Base-by-base conservation (phyloP, 1,140 invertebrate species). In the Hirudo medicinalis region DNA sequence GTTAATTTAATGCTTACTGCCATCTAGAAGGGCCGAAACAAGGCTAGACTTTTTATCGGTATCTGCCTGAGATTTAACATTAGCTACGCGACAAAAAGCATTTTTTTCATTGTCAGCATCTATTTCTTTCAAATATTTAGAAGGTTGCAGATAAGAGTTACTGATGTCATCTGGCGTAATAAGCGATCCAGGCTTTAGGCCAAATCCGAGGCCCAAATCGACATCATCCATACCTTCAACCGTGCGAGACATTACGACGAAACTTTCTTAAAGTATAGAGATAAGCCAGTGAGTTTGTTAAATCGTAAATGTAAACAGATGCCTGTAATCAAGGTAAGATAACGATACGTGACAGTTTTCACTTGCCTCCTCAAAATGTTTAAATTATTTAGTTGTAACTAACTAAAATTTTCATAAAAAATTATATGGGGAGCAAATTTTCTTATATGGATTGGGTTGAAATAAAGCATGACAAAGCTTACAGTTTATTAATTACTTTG, bases 141-240 rank as follows among this genome's bases (percentile, higher is more conserved):
- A 63, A 63, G 57, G 57, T 63, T 63, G 3, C 22, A 63, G 19
- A 6, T 15, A 13, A 32, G 57, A 13, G 19, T 22, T 9, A n/a
- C 19, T 63, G 13, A 63, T 49, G 43, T 49, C 43, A n/a, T 63
- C 57, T 25, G 57, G 57, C 11, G 15, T 63, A 32, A 63, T 63
- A 25, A 63, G 57, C 13, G 57, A 63, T 22, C 57, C 57, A 11
- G 57, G 57, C 29, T 63, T 63, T 15, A 63, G 29, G 19, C 57
- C 57, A 1, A 63, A 63, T n/a, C 57, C 57, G 8, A 63, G 29
- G 22, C 57, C 57, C 29, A 63, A 63, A 63, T 63, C 57, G 9
- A 11, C 57, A 20, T 32, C 29, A 13, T 63, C 43, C 11, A 20
- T 2, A 63, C 57, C 57, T 63, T 49, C 43, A 13, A 49, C 13